Percentiles rank a stretch among this genome's conserved stretches.
phyloP scores from a whole-genome alignment of 2,797 vertebrate genomes.

The Phyllotis vaccarum region DNA sequence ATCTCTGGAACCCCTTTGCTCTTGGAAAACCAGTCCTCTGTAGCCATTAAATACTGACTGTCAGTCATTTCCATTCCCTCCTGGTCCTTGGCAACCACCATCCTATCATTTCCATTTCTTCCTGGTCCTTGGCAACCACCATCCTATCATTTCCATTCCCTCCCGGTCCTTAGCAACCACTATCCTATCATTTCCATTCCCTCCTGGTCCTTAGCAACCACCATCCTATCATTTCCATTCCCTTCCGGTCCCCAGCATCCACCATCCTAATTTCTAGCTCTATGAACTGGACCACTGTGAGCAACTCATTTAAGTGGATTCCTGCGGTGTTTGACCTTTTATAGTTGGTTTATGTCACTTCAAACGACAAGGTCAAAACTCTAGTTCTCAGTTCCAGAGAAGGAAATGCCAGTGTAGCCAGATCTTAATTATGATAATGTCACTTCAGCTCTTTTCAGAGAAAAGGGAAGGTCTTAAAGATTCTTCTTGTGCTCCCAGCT shows the following conservation, averaged over 20 bases:
- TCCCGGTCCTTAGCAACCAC: too few relatives aligned
- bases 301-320: neutral
- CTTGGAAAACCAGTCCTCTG: neutral
- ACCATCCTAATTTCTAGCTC: neutral
- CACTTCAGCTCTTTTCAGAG: neutral
- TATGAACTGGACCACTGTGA: fast-evolving
- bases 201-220: too few relatives aligned
- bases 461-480: neutral
- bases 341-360: neutral
- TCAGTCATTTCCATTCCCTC: fast-evolving
- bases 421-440: neutral
- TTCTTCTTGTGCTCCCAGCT: neutral
- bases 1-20: neutral
- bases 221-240: too few relatives aligned
- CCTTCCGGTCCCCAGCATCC: too few relatives aligned
- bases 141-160: neutral
- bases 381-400: neutral
- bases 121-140: neutral
- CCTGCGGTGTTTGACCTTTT: neutral
- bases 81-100: fast-evolving
- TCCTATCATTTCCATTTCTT: too few relatives aligned
- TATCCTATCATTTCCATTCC: too few relatives aligned
- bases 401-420: neutral
- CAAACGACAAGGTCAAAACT: neutral
- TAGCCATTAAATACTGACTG: too few relatives aligned